Evolutionary conservation across 2,797 vertebrate genomes (phyloP).

Genomic region (Austrolebias charrua): DNA sequence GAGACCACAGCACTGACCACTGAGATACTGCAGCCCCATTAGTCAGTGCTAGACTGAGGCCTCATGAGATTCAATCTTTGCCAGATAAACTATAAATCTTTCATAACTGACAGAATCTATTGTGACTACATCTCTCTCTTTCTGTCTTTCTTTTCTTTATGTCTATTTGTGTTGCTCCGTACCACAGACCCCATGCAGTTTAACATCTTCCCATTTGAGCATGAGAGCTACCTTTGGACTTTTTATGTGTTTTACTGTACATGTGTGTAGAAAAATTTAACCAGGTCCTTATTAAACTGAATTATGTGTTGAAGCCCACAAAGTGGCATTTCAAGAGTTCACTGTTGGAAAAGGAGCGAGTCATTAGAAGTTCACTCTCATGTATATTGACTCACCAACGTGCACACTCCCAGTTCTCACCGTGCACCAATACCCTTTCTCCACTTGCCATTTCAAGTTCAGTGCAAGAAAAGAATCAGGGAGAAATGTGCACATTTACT

Average conservation of each 20-base stretch:
- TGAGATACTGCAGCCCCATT: too few relatives aligned
- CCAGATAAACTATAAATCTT: constrained; percentile 49
- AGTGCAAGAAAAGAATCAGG: constrained; percentile 22
- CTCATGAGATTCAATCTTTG: constrained; percentile 46
- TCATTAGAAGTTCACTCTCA: constrained; percentile 69
- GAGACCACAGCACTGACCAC: too few relatives aligned
- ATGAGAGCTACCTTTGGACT: not conserved
- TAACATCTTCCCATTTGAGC: constrained; percentile 30
- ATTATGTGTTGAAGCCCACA: constrained; percentile 70
- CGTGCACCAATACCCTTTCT: constrained; percentile 24
- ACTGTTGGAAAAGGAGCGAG: constrained; percentile 57
- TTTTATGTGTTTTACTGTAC: not conserved
- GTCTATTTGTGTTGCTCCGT: not conserved
- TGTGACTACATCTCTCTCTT: constrained; percentile 29
- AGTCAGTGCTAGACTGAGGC: constrained; percentile 32
- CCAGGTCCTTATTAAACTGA: constrained; percentile 68
- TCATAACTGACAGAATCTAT: constrained; percentile 51
- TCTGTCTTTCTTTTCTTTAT: constrained; percentile 17
- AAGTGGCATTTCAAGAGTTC: constrained; percentile 64
- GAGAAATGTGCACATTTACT: constrained; percentile 14
- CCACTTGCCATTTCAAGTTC: constrained; percentile 23
- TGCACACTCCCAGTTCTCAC: constrained; percentile 11
- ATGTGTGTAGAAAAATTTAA: constrained; percentile 46
- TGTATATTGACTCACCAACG: constrained; percentile 40
- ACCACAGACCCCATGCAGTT: not conserved